phyloP scores from a whole-genome alignment of 1,140 invertebrate species.

The Harpegnathos saltator region DNA sequence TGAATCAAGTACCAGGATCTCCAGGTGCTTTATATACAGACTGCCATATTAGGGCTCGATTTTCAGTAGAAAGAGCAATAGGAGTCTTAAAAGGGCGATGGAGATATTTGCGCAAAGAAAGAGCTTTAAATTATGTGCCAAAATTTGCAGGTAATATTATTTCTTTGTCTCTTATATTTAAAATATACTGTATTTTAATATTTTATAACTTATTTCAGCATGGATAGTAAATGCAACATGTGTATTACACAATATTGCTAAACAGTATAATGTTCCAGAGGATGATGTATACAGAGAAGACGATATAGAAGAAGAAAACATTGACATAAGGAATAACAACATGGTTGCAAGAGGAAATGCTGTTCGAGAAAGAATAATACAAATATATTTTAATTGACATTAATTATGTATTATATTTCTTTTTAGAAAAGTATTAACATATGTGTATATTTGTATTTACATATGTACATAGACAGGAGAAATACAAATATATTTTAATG shows the following conservation, averaged over 20 bases:
- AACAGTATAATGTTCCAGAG: neutral
- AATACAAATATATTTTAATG: too few relatives aligned
- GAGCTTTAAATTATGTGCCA: neutral
- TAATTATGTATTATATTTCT: too few relatives aligned
- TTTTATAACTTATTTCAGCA: neutral
- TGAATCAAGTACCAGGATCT: conserved; percentile 1
- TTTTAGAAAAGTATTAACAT: too few relatives aligned
- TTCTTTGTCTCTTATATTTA: neutral
- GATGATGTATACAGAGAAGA: conserved; percentile 5
- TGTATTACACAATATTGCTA: conserved; percentile 11
- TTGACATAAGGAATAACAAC: neutral
- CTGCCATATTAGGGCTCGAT: neutral
- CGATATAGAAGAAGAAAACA: neutral
- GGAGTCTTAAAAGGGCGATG: neutral
- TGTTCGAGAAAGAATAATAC: neutral
- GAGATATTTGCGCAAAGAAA: conserved; percentile 14
- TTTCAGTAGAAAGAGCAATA: conserved; percentile 1
- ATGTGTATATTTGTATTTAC: too few relatives aligned
- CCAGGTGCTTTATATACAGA: neutral
- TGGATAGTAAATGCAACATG: conserved; percentile 9
- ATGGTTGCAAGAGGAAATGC: conserved; percentile 14
- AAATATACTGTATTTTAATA: too few relatives aligned
- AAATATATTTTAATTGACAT: conserved; percentile 26
- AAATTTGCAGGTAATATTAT: conserved; percentile 15
- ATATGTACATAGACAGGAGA: too few relatives aligned